Conservation (phyloP, 1,140 invertebrate species). For the Ptiloglossa arizonensis region DNA sequence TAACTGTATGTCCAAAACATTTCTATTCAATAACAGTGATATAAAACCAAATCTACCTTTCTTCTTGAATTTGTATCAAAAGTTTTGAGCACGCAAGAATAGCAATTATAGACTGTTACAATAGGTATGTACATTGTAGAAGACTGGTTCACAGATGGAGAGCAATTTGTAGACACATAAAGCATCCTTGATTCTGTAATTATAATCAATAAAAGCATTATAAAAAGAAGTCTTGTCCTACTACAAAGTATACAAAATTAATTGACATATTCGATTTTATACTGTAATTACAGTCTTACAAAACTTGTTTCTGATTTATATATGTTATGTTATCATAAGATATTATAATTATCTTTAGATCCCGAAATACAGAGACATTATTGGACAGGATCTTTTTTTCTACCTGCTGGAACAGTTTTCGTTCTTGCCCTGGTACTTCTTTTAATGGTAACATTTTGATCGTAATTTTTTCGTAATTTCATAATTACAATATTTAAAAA, state of each 20-base stretch:
- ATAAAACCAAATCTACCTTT: slow-evolving; percentile 29
- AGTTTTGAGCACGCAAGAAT: slow-evolving; percentile 4
- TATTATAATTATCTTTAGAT: slow-evolving; percentile 57
- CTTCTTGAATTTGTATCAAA: slow-evolving; percentile 16
- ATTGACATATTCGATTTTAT: slow-evolving; percentile 56
- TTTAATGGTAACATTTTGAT: slow-evolving; percentile 72
- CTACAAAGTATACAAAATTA: slow-evolving; percentile 60
- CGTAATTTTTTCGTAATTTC: slow-evolving; percentile 3
- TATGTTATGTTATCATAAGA: neutral
- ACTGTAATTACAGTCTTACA: slow-evolving; percentile 28
- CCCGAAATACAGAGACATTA: slow-evolving; percentile 68
- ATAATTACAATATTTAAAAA: slow-evolving; percentile 4
- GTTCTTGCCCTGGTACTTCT: slow-evolving; percentile 70
- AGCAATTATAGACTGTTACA: slow-evolving; percentile 10
- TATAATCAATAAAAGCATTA: slow-evolving; percentile 54
- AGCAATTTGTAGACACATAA: slow-evolving; percentile 50
- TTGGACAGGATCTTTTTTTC: slow-evolving; percentile 70
- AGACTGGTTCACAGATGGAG: slow-evolving; percentile 60
- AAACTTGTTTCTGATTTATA: neutral
- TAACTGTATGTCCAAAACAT: neutral
- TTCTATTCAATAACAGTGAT: slow-evolving; percentile 2
- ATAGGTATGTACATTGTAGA: slow-evolving; percentile 64
- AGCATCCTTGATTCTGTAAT: slow-evolving; percentile 59
- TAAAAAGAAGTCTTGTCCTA: slow-evolving; percentile 50
- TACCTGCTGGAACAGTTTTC: slow-evolving; percentile 73